Conservation (phyloP, 2,888 invertebrate species). For the Plebejus argus region DNA sequence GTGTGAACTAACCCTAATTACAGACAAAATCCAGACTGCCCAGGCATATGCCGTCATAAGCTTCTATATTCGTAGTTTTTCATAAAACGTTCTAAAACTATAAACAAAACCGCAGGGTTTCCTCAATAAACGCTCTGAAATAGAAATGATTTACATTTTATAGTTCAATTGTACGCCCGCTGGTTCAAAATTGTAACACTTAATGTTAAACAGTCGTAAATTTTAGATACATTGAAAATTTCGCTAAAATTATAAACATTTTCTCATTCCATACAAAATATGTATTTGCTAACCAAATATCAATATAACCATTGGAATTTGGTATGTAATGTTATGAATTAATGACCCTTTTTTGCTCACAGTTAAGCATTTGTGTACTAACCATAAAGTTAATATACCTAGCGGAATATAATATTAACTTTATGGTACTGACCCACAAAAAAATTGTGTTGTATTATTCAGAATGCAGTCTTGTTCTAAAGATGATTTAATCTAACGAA, state of each 20-base stretch:
- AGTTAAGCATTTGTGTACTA: too few species aligned
- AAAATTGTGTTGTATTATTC: too few species aligned
- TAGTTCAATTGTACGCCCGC: not conserved
- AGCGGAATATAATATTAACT: too few species aligned
- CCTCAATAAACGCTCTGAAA: constrained; percentile 14
- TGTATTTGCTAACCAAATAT: not conserved
- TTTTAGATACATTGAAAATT: constrained; percentile 5
- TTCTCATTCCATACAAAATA: not conserved
- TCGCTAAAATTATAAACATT: not conserved
- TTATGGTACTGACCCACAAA: too few species aligned
- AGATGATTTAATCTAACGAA: too few species aligned
- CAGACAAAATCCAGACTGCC: not conserved
- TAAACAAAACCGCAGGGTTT: constrained; percentile 23
- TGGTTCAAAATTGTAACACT: not conserved
- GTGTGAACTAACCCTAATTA: not conserved
- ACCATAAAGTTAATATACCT: too few species aligned
- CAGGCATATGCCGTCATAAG: not conserved
- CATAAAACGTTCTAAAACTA: not conserved
- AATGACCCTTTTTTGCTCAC: too few species aligned
- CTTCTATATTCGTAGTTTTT: not conserved
- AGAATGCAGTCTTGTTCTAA: too few species aligned
- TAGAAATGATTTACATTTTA: constrained; percentile 15
- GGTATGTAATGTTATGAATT: too few species aligned
- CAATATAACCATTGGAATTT: too few species aligned
- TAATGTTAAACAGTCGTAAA: constrained; percentile 17